phyloP scores from a whole-genome alignment of 1,140 invertebrate species.

The Pseudomyrmex concolor region DNA sequence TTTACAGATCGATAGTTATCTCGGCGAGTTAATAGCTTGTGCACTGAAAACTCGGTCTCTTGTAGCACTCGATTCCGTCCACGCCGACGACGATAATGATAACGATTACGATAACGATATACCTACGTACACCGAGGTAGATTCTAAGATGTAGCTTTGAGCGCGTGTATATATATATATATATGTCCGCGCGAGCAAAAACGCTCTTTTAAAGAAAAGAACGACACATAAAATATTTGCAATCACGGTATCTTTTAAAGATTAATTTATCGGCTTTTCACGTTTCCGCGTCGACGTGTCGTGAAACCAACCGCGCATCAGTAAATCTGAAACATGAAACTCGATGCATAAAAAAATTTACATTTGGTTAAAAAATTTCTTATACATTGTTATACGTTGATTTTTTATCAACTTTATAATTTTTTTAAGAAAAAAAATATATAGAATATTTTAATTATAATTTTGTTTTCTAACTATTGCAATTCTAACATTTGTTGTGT shows the following conservation, averaged over 20 bases:
- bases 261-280: slow-evolving; percentile 22
- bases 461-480: no score
- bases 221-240: slow-evolving; percentile 44
- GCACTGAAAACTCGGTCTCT: slow-evolving; percentile 29
- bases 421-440: no score
- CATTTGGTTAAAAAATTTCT: no score
- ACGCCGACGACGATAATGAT: slow-evolving; percentile 39
- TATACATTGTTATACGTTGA: no score
- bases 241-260: slow-evolving; percentile 30
- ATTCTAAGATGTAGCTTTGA: slow-evolving; percentile 35
- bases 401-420: no score
- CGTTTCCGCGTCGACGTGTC: no score
- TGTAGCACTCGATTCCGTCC: not conserved
- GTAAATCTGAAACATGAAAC: no score
- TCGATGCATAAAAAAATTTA: no score
- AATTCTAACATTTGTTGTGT: no score
- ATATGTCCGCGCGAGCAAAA: slow-evolving; percentile 36
- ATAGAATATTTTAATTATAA: no score
- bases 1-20: slow-evolving; percentile 45
- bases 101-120: slow-evolving; percentile 60
- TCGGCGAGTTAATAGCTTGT: slow-evolving; percentile 27
- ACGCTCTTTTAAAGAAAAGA: slow-evolving; percentile 29
- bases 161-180: not conserved
- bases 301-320: no score
- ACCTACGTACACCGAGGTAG: slow-evolving; percentile 45